Evolutionary conservation across 2,797 vertebrate species (phyloP).

Genomic region (Pterois miles): DNA sequence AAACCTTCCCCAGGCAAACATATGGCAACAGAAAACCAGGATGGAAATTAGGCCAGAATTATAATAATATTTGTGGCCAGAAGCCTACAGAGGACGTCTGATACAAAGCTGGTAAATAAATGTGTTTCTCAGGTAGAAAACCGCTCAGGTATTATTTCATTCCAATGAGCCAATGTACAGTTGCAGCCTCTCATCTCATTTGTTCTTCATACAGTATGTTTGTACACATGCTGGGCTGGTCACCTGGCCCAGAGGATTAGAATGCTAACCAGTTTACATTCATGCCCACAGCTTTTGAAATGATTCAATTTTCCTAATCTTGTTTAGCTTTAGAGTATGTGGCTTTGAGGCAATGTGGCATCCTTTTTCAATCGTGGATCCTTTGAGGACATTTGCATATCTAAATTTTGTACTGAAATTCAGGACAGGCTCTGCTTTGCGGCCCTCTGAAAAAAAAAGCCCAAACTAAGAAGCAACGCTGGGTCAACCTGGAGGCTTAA

Average conservation of each 20-base stretch:
- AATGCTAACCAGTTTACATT: conserved; percentile 87
- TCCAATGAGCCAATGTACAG: conserved; percentile 63
- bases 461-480: conserved; percentile 74
- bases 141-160: conserved; percentile 67
- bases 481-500: conserved; percentile 81
- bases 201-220: conserved; percentile 73
- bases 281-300: conserved; percentile 86
- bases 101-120: conserved; percentile 69
- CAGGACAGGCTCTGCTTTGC: conserved; percentile 80
- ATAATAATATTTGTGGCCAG: conserved; percentile 58
- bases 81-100: conserved; percentile 46
- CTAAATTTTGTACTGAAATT: conserved; percentile 81
- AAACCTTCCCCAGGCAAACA: conserved; percentile 60
- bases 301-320: conserved; percentile 90
- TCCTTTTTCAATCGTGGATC: conserved; percentile 82
- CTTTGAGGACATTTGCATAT: conserved; percentile 86
- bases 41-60: conserved; percentile 64
- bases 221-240: conserved; percentile 79
- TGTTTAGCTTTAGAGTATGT: conserved; percentile 87
- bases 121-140: conserved; percentile 56
- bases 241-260: conserved; percentile 83
- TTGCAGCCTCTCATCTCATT: conserved; percentile 60
- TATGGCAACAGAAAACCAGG: conserved; percentile 62
- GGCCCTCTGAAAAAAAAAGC: conserved; percentile 74
- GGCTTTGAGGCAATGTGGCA: conserved; percentile 85